Evolutionary conservation across 2,797 vertebrate species (phyloP).

Genomic region (Podarcis lilfordi): DNA sequence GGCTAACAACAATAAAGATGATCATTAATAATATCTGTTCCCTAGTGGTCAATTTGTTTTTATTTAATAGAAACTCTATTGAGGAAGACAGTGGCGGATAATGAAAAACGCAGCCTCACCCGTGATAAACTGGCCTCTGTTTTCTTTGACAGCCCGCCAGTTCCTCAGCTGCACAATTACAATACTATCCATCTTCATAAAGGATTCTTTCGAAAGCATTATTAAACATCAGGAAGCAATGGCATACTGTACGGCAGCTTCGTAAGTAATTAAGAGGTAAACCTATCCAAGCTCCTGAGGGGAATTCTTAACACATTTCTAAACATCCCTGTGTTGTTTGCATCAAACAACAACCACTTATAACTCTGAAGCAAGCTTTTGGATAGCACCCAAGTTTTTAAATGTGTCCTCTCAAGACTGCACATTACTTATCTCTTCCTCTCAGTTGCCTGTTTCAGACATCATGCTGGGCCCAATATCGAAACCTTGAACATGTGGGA

Average conservation of each 20-base stretch:
- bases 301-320: constrained; percentile 75
- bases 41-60: constrained; percentile 72
- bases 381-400: constrained; percentile 47
- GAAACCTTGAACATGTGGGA: neutral
- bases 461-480: neutral
- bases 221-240: constrained; percentile 77
- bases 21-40: constrained; percentile 54
- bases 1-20: neutral
- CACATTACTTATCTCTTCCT: neutral
- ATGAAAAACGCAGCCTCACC: constrained; percentile 73
- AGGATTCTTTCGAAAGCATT: constrained; percentile 67
- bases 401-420: neutral
- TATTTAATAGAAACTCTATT: constrained; percentile 60
- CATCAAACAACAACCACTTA: constrained; percentile 46
- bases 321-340: constrained; percentile 59
- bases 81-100: constrained; percentile 63
- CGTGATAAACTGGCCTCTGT: constrained; percentile 66
- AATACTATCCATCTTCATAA: constrained; percentile 76
- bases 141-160: constrained; percentile 75
- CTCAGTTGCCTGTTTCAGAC: neutral
- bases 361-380: constrained; percentile 11
- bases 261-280: constrained; percentile 78
- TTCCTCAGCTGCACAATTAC: constrained; percentile 66
- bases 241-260: constrained; percentile 71
- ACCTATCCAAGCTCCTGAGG: constrained; percentile 72